These are phyloP conservation scores for Dendrocincla fuliginosa DNA, from an alignment of 2,797 vertebrate species.

Conservation along the genomic window DNA sequence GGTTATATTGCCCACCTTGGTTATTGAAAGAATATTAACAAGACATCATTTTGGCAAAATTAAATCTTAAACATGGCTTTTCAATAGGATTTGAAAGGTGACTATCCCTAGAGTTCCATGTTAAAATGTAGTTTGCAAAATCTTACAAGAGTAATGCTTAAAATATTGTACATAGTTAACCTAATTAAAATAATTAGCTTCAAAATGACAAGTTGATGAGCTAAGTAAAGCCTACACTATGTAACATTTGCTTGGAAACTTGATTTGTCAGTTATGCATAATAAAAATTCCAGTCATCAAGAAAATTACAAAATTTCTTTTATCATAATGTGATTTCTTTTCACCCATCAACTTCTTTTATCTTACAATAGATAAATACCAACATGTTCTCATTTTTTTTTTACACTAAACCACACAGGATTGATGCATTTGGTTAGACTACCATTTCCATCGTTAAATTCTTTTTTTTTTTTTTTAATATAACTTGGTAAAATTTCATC, in stretches of 20 bases:
- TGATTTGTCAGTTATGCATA: conserved; percentile 92
- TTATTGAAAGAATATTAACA: conserved; percentile 84
- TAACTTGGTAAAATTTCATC: conserved; percentile 87
- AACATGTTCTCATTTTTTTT: conserved; percentile 84
- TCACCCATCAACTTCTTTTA: conserved; percentile 86
- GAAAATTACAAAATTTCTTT: conserved; percentile 89
- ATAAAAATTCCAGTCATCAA: conserved; percentile 89
- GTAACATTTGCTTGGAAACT: conserved; percentile 93
- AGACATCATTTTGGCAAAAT: conserved; percentile 94
- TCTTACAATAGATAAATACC: conserved; percentile 86
- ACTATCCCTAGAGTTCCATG: conserved; percentile 90
- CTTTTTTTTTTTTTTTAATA: conserved; percentile 84
- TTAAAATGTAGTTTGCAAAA: conserved; percentile 92
- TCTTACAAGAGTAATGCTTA: conserved; percentile 92
- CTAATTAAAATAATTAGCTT: conserved; percentile 96
- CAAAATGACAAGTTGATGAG: conserved; percentile 90
- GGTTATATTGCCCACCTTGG: conserved; percentile 83
- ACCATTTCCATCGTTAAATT: conserved; percentile 86
- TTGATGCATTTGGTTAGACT: conserved; percentile 88
- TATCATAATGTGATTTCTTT: conserved; percentile 96
- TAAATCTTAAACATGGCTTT: conserved; percentile 91
- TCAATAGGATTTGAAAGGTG: conserved; percentile 91
- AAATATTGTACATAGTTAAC: conserved; percentile 92
- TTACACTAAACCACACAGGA: conserved; percentile 87
- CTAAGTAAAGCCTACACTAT: conserved; percentile 94